phyloP scores from a whole-genome alignment of 2,888 invertebrate species.

The Ophioninae sp. region DNA sequence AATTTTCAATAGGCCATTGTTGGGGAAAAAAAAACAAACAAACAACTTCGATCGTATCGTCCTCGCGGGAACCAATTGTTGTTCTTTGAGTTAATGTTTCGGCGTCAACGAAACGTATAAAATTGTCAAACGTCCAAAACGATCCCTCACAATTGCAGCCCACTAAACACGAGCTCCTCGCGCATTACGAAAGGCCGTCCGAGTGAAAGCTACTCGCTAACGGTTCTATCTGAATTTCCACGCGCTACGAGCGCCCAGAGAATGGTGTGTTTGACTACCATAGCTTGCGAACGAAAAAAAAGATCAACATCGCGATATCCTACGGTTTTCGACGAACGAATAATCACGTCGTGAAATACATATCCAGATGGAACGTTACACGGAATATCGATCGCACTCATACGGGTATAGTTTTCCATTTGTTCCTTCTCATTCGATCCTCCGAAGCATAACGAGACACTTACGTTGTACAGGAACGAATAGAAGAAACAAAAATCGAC shows the following conservation, averaged over 20 bases:
- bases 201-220: not conserved
- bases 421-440: not conserved
- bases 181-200: not conserved
- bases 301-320: not conserved
- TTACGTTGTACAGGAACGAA: constrained; percentile 57
- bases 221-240: not conserved
- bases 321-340: not conserved
- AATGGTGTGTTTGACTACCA: not conserved
- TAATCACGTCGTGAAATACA: not conserved
- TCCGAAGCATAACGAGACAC: constrained; percentile 15
- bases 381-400: constrained; percentile 1
- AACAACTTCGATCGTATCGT: not conserved
- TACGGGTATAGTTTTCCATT: not conserved
- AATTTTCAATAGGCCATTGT: not conserved
- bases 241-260: not conserved
- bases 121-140: not conserved
- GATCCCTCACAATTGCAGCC: not conserved
- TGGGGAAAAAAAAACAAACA: not conserved
- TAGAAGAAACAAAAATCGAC: constrained; percentile 44
- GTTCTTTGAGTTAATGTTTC: not conserved
- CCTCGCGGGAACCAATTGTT: not conserved
- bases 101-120: not conserved
- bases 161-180: not conserved
- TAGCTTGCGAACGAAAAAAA: constrained; percentile 8
- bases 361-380: constrained; percentile 4